A percentile compares a stretch with the other conserved stretches of the same genome.
Conservation (phyloP, 2,113 vertebrate species). For the Salvelinus namaycush region DNA sequence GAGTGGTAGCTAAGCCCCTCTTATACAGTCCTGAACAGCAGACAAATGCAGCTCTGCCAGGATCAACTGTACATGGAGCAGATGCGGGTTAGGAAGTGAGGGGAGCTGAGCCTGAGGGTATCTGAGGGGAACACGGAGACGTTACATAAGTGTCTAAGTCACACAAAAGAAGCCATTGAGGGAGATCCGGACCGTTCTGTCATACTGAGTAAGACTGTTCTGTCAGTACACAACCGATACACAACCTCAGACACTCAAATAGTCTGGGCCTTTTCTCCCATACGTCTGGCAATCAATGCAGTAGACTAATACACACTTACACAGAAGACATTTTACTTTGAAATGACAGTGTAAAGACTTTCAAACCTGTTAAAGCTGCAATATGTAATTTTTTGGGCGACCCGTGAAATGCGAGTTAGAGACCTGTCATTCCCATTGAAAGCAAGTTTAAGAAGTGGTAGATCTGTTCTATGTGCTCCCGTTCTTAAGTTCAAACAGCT, state of each 20-base stretch:
- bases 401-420: too few species aligned
- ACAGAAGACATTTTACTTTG: not conserved
- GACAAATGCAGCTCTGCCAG: too few species aligned
- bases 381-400: too few species aligned
- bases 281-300: not conserved
- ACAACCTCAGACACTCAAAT: not conserved
- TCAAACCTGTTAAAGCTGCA: not conserved
- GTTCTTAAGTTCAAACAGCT: too few species aligned
- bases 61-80: too few species aligned
- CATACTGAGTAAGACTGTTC: not conserved
- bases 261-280: not conserved
- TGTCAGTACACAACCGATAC: not conserved
- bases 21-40: too few species aligned
- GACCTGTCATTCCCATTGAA: too few species aligned
- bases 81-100: not conserved
- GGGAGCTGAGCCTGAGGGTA: constrained; percentile 9
- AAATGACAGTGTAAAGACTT: not conserved
- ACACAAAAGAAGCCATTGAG: not conserved
- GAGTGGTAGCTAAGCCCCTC: too few species aligned
- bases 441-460: too few species aligned
- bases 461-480: too few species aligned
- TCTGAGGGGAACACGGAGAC: constrained; percentile 19
- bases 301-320: not conserved
- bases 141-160: not conserved
- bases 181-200: too few species aligned